Percentiles rank a stretch among this genome's conserved stretches.
Conservation (phyloP, 2,797 vertebrate genomes). For the Pampus argenteus region DNA sequence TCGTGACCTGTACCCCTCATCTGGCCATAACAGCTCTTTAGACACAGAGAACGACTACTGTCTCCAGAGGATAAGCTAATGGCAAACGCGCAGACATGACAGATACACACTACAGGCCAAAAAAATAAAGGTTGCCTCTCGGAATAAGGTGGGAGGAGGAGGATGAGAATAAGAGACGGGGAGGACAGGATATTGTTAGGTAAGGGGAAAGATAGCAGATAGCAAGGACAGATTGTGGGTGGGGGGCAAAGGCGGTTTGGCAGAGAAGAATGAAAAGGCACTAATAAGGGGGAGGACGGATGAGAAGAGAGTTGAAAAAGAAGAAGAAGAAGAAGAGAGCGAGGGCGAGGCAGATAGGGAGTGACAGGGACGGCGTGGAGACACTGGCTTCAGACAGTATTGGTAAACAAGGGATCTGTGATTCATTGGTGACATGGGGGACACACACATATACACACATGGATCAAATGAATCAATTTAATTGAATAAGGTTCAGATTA, state of each 20-base stretch:
- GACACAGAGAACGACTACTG: slow-evolving; percentile 91
- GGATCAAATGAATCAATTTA: slow-evolving; percentile 54
- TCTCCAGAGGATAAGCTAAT: slow-evolving; percentile 87
- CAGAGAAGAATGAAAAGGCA: slow-evolving; percentile 59
- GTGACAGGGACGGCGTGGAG: slow-evolving; percentile 26
- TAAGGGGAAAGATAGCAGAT: slow-evolving; percentile 35
- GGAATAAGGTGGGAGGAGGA: slow-evolving; percentile 52
- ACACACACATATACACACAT: slow-evolving; percentile 38
- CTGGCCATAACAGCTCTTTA: slow-evolving; percentile 89
- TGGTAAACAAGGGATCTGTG: slow-evolving; percentile 63
- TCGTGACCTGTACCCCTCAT: slow-evolving; percentile 89
- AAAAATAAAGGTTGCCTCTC: slow-evolving; percentile 66
- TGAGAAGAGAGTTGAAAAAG: slow-evolving; percentile 10
- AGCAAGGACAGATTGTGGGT: slow-evolving; percentile 64
- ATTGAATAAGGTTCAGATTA: slow-evolving; percentile 32
- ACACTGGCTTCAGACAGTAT: slow-evolving; percentile 43
- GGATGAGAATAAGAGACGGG: slow-evolving; percentile 20
- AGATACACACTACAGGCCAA: slow-evolving; percentile 45
- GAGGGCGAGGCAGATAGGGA: slow-evolving; percentile 35
- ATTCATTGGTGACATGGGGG: slow-evolving; percentile 45
- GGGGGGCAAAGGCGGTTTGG: slow-evolving; percentile 51
- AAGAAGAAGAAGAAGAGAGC: slow-evolving; percentile 1
- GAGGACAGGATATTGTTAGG: slow-evolving; percentile 65
- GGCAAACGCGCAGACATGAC: slow-evolving; percentile 33
- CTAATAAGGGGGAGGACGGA: slow-evolving; percentile 58